Evolutionary conservation across 2,888 invertebrate species (phyloP).

Genomic region (Xestobium rufovillosum): DNA sequence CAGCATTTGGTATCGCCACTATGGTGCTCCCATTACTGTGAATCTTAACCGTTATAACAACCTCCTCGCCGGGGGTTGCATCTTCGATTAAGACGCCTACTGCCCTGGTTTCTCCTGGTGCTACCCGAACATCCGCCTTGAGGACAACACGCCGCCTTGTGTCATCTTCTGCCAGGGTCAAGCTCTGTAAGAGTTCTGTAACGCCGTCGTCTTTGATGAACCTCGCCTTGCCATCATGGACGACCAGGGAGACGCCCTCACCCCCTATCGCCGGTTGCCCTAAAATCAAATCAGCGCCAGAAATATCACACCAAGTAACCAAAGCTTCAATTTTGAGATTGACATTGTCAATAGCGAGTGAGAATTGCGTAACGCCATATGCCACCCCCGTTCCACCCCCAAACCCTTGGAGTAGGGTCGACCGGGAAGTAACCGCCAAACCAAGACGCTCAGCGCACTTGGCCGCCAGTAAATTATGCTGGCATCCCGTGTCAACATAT

Average conservation of each 20-base stretch:
- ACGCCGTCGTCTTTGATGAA: not conserved
- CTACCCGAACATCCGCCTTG: no score
- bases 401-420: not conserved
- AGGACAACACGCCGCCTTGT: not conserved
- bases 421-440: not conserved
- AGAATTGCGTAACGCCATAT: not conserved
- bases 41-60: no score
- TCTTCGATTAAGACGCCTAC: no score
- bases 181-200: not conserved
- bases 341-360: not conserved
- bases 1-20: no score
- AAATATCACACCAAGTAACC: not conserved
- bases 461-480: not conserved
- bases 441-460: not conserved
- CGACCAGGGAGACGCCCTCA: not conserved
- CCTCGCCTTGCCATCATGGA: not conserved
- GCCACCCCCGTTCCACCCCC: not conserved
- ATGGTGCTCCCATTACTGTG: no score
- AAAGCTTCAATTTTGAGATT: not conserved
- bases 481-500: not conserved
- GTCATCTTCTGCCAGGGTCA: not conserved
- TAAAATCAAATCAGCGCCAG: not conserved
- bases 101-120: no score
- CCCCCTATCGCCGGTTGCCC: not conserved
- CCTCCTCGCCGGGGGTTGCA: no score